Evolutionary conservation across 2,797 vertebrate genomes (phyloP).

Genomic region (Mormyrus proboscirostris): DNA sequence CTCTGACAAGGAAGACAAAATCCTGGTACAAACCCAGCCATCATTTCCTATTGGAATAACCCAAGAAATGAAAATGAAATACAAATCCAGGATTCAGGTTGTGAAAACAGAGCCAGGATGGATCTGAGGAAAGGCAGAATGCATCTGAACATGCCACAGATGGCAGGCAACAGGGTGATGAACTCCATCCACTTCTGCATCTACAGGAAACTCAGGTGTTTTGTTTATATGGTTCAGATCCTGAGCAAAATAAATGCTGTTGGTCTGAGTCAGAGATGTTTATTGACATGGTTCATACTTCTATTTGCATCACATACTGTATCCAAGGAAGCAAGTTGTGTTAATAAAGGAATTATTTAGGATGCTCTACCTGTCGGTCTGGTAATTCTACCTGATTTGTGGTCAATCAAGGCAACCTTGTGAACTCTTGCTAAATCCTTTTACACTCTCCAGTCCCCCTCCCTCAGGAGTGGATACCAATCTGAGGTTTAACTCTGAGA

Average conservation of each 20-base stretch:
- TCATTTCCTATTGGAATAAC: neutral
- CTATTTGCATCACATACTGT: neutral
- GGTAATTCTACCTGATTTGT: neutral
- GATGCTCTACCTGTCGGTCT: neutral
- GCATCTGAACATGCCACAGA: neutral
- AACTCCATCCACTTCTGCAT: neutral
- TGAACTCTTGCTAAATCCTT: neutral
- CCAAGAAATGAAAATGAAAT: neutral
- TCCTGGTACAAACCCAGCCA: neutral
- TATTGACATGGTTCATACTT: neutral
- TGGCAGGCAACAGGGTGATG: neutral
- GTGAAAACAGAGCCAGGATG: neutral
- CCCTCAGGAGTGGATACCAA: neutral
- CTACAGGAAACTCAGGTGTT: neutral
- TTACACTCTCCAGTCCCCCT: neutral
- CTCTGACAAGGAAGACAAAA: neutral
- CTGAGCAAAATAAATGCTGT: neutral
- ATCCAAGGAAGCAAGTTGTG: neutral
- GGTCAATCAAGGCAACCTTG: no score
- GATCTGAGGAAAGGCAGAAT: neutral
- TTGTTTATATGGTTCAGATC: neutral
- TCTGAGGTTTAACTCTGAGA: neutral
- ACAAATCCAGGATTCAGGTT: neutral
- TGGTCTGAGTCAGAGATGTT: neutral
- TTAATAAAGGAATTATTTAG: neutral